A percentile compares a stretch with the other conserved stretches of the same genome.
These are phyloP conservation scores for Scaptomyza tumidula DNA, from an alignment of 2,888 invertebrate genomes.

Conservation along the genomic window DNA sequence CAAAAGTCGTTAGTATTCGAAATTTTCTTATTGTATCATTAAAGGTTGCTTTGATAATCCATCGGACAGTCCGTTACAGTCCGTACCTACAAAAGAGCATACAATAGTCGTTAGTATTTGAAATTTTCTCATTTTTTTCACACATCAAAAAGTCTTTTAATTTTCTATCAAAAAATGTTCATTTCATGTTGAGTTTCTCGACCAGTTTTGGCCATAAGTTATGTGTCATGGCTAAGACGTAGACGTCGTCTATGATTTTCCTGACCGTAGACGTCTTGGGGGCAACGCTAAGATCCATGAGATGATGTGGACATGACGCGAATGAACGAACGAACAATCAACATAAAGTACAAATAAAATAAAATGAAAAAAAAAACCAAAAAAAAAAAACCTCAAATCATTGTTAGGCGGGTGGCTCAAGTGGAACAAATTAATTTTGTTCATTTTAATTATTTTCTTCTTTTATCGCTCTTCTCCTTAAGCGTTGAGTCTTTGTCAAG, in stretches of 20 bases:
- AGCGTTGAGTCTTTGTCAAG: conserved; percentile 40
- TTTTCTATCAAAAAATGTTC: conserved; percentile 54
- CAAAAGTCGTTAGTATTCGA: not conserved
- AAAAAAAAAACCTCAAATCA: conserved; percentile 71
- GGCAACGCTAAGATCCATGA: not conserved
- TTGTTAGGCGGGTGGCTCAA: conserved; percentile 79
- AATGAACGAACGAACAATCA: conserved; percentile 29
- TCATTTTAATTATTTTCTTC: conserved; percentile 67
- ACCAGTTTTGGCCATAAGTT: conserved; percentile 55
- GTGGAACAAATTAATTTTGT: conserved; percentile 80
- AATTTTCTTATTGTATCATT: not conserved
- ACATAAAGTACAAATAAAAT: conserved; percentile 29
- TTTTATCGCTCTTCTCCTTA: conserved; percentile 8
- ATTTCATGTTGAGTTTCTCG: conserved; percentile 49
- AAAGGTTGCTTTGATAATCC: not conserved
- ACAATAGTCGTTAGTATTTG: not conserved
- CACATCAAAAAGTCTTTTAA: conserved; percentile 44
- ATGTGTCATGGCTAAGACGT: conserved; percentile 70
- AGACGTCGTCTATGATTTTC: conserved; percentile 22
- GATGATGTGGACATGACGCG: conserved; percentile 31
- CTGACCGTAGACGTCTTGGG: conserved; percentile 39
- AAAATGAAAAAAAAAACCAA: not conserved
- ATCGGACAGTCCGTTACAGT: no score
- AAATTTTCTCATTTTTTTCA: not conserved
- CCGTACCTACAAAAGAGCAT: conserved; percentile 18